Evolutionary conservation across 2,888 invertebrate genomes (phyloP).

Genomic region (Pyrochroa serraticornis): DNA sequence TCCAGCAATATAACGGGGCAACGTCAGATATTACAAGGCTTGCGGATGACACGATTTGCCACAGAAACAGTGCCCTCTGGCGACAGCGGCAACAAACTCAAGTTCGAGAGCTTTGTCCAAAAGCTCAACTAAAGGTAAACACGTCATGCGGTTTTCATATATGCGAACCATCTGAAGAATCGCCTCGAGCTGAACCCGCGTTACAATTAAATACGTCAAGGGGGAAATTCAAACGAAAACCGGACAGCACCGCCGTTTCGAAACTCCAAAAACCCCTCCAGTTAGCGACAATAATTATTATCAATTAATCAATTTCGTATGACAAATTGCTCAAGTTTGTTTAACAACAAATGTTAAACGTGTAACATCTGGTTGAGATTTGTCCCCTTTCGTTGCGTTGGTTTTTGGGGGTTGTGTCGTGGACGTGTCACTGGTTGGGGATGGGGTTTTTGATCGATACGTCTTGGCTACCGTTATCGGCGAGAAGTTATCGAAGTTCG

Average conservation of each 20-base stretch:
- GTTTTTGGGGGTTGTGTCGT: slow-evolving; percentile 13
- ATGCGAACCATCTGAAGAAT: slow-evolving; percentile 23
- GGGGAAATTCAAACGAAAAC: too few relatives aligned
- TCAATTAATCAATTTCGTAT: slow-evolving; percentile 17
- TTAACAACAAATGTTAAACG: slow-evolving; percentile 24
- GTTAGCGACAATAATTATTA: too few relatives aligned
- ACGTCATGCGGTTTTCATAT: slow-evolving; percentile 29
- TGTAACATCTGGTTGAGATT: slow-evolving; percentile 29
- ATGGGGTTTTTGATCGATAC: too few relatives aligned
- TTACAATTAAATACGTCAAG: too few relatives aligned
- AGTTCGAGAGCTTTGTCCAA: slow-evolving; percentile 32
- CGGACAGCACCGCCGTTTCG: too few relatives aligned
- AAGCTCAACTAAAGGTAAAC: slow-evolving; percentile 26
- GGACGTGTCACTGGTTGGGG: too few relatives aligned
- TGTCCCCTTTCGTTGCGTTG: slow-evolving; percentile 14
- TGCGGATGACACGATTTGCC: slow-evolving; percentile 29
- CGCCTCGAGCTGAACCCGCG: slow-evolving; percentile 6
- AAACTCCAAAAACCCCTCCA: too few relatives aligned
- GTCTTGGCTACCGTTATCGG: slow-evolving; percentile 29
- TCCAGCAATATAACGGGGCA: slow-evolving; percentile 20
- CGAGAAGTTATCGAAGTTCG: slow-evolving; percentile 50
- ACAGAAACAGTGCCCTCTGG: slow-evolving; percentile 28
- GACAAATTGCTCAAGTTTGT: slow-evolving; percentile 26
- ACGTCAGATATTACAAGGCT: slow-evolving; percentile 29
- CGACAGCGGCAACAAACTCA: slow-evolving; percentile 28